A percentile compares a stretch with the other conserved stretches of the same genome.
phyloP scores from a whole-genome alignment of 2,797 vertebrate genomes.

The Neopelma chrysocephalum region DNA sequence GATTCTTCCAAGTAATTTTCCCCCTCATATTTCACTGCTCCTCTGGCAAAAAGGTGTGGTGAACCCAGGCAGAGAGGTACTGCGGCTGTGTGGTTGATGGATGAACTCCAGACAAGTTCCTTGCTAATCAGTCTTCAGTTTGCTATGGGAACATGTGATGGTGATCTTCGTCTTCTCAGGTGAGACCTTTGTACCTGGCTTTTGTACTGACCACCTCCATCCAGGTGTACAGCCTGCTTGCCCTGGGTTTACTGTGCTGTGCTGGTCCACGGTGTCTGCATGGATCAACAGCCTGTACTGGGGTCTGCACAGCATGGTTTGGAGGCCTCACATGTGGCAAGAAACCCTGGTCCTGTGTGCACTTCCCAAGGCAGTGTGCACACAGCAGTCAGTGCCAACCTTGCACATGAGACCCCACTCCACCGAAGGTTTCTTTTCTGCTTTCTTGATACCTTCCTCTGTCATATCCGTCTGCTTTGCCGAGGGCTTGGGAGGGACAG shows the following conservation, averaged over 20 bases:
- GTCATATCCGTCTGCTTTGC: not conserved
- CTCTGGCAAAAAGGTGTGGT: not conserved
- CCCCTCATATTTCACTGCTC: not conserved
- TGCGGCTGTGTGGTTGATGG: fast-evolving
- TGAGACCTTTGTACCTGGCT: not conserved
- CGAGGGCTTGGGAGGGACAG: not conserved
- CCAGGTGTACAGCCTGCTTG: too few species aligned
- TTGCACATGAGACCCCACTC: fast-evolving
- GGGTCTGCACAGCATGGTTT: fast-evolving
- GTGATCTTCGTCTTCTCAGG: not conserved
- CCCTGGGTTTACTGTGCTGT: not conserved
- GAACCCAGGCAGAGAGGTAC: not conserved
- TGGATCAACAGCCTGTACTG: not conserved
- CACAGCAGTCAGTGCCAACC: not conserved
- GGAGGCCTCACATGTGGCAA: not conserved
- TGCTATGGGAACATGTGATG: fast-evolving
- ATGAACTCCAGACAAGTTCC: not conserved
- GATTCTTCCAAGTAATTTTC: not conserved
- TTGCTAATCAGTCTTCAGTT: not conserved
- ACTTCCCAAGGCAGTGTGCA: not conserved
- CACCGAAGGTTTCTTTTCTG: not conserved
- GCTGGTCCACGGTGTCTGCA: fast-evolving
- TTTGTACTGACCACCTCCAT: not conserved
- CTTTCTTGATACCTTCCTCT: not conserved
- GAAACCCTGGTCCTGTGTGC: fast-evolving